These are phyloP conservation scores for Eumaeus atala DNA, from an alignment of 1,140 invertebrate genomes.

Conservation along the genomic window DNA sequence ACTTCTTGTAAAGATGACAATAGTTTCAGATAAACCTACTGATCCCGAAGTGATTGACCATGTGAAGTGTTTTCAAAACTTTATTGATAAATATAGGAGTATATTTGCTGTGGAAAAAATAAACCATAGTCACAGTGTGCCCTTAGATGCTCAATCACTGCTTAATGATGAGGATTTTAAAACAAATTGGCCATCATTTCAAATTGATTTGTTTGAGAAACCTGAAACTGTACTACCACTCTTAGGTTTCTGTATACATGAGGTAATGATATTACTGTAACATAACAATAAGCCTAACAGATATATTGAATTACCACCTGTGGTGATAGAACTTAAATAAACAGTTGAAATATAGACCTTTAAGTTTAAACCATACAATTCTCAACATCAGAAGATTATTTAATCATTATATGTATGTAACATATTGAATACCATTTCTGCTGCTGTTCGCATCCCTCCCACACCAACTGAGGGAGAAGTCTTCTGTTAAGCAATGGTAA, in stretches of 20 bases:
- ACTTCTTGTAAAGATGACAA: background rate
- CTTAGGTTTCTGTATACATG: conserved; percentile 83
- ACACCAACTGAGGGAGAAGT: too few species aligned
- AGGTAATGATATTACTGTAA: too few species aligned
- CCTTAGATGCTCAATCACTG: conserved; percentile 79
- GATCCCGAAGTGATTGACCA: conserved; percentile 63
- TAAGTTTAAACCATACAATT: too few species aligned
- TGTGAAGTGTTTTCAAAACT: conserved; percentile 73
- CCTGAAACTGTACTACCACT: conserved; percentile 79
- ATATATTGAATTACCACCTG: too few species aligned
- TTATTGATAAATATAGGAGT: conserved; percentile 73
- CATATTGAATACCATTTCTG: too few species aligned
- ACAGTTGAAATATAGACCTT: too few species aligned
- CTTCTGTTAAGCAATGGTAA: too few species aligned
- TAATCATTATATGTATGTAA: too few species aligned
- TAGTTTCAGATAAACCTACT: conserved; percentile 72
- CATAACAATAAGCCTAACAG: too few species aligned
- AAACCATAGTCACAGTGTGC: conserved; percentile 77
- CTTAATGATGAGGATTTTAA: conserved; percentile 76
- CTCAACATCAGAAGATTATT: too few species aligned
- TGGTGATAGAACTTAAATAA: too few species aligned
- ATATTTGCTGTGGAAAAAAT: conserved; percentile 76
- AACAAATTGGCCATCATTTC: conserved; percentile 77
- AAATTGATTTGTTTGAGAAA: conserved; percentile 78
- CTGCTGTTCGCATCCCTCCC: too few species aligned